Base-by-base conservation (phyloP, 2,888 invertebrate species). In the Metacarcinus magister region DNA sequence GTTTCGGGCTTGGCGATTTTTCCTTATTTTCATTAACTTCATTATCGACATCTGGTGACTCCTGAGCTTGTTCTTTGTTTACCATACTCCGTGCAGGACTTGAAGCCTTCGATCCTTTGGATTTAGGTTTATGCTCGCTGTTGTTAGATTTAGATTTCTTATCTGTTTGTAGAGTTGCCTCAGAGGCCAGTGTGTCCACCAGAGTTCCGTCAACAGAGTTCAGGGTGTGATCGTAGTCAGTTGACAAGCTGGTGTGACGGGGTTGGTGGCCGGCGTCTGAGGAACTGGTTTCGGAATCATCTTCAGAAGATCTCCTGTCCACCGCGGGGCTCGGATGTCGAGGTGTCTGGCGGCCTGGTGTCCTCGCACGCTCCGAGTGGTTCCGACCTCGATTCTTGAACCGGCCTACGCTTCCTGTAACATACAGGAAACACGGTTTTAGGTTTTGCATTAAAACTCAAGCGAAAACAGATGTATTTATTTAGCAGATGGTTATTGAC, bases 361-460 rank as follows among this genome's bases (percentile, higher is more conserved):
- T 97, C 94, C 96, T 96, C 82, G 97, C 94, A 32, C 97, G 95
- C 93, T 97, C 96, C 23, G 96, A 96, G 60, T 96, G 96, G 95
- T 92, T 95, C 95, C 93, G 96, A 92, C 96, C 96, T 46, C 97
- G 92, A 87, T 96, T 96, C 96, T 96, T 96, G 96, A 95, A 96
- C 87, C 97, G 95, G 93, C 97, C 95, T 91, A 96, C 95, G 89
- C 94, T 93, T 96, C 97, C 97, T 97, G 97, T 94, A 97, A 97
- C 92, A 97, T 48, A 96, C 96, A 96, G 96, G 96, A 96, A 93
- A 94, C 82, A 93, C 94, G 67, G 54, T 93, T 94, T 96, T 96
- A 96, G 95, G 96, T 54, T 94, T 92, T 94, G 23, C 82, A 96
- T 75, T 94, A 82, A 96, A 96, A 96, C 96, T 89, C 94, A 89